Evolutionary conservation across 2,888 invertebrate species (phyloP).

Genomic region (Zaprionus lineosus): DNA sequence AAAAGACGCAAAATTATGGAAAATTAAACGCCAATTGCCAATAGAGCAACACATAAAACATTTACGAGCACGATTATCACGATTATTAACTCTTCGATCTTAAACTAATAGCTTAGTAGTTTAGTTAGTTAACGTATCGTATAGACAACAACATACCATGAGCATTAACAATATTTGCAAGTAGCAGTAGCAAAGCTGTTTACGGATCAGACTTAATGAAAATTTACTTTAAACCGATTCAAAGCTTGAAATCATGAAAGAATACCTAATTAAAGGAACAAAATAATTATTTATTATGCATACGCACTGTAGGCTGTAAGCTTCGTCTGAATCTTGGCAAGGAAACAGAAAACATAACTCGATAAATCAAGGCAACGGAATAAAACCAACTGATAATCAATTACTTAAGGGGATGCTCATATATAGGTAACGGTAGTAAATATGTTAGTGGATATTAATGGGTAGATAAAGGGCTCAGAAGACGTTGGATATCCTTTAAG

Average conservation of each 20-base stretch:
- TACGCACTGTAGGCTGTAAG: constrained; percentile 39
- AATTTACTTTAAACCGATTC: background rate
- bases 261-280: constrained; percentile 14
- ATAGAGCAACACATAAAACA: constrained; percentile 68
- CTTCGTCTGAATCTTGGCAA: constrained; percentile 15
- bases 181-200: constrained; percentile 39
- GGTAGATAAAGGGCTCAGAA: constrained; percentile 48
- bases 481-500: constrained; percentile 41
- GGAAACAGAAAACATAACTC: too few relatives aligned
- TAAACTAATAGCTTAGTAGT: constrained; percentile 47
- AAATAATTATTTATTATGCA: constrained; percentile 30
- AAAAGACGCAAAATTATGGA: too few relatives aligned
- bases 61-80: constrained; percentile 34
- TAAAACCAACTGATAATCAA: constrained; percentile 25
- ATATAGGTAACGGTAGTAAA: constrained; percentile 28
- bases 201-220: constrained; percentile 6
- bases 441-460: constrained; percentile 45
- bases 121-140: constrained; percentile 26
- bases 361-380: constrained; percentile 16
- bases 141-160: constrained; percentile 51
- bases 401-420: constrained; percentile 54
- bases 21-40: constrained; percentile 45
- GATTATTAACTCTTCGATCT: constrained; percentile 22
- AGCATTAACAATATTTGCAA: constrained; percentile 44
- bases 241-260: constrained; percentile 13